Conservation (phyloP, 2,113 vertebrate genomes). For the Columba janthina region DNA sequence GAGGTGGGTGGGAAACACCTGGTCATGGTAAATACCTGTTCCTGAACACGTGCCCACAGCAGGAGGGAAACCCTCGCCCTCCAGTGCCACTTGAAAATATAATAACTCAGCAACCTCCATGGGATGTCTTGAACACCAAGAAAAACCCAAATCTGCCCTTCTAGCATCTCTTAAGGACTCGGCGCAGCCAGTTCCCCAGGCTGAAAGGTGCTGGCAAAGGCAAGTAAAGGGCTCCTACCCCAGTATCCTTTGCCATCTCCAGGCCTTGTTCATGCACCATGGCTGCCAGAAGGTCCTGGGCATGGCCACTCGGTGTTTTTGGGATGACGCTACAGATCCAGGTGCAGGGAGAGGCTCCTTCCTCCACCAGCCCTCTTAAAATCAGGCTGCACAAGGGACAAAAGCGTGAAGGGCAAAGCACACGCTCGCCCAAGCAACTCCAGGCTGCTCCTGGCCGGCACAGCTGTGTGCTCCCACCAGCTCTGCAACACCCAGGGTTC, state of each 20-base stretch:
- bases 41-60: not conserved
- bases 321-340: not conserved
- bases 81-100: not conserved
- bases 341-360: not conserved
- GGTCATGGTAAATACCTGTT: not conserved
- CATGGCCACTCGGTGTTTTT: not conserved
- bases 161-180: not conserved
- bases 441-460: accelerated
- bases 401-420: not conserved
- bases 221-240: not conserved
- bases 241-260: not conserved
- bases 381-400: not conserved
- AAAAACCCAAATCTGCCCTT: not conserved
- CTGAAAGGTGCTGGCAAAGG: not conserved
- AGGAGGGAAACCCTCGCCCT: not conserved
- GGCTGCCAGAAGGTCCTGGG: not conserved
- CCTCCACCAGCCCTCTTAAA: not conserved
- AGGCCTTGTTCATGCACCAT: not conserved
- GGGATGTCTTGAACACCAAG: not conserved
- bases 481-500: not conserved
- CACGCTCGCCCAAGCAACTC: not conserved
- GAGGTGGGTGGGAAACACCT: not conserved
- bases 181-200: not conserved
- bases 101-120: not conserved
- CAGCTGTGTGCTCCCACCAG: accelerated